phyloP scores from a whole-genome alignment of 2,113 vertebrate species.

The Macaca fascicularis region T2T-MFA8v1.1 NC_088381.1:33964001-33964500 shows the following conservation, averaged over 20 bases:
- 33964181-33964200: background rate
- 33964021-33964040: background rate
- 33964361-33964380: too few relatives aligned
- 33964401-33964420: too few relatives aligned
- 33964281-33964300: background rate
- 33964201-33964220: background rate
- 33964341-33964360: background rate
- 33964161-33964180: background rate
- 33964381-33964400: background rate
- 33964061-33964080: background rate
- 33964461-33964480: background rate
- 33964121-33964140: slow-evolving; percentile 37
- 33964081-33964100: slow-evolving; percentile 60
- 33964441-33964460: background rate
- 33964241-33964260: background rate
- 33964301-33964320: background rate
- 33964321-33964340: background rate
- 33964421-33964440: fast-evolving
- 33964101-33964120: slow-evolving; percentile 25
- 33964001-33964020: background rate
- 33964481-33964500: background rate
- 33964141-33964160: background rate
- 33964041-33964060: slow-evolving; percentile 44
- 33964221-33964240: background rate
- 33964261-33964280: background rate